These are phyloP conservation scores for Hemiscyllium ocellatum DNA, from an alignment of 2,113 vertebrate genomes.

Conservation along the genomic window DNA sequence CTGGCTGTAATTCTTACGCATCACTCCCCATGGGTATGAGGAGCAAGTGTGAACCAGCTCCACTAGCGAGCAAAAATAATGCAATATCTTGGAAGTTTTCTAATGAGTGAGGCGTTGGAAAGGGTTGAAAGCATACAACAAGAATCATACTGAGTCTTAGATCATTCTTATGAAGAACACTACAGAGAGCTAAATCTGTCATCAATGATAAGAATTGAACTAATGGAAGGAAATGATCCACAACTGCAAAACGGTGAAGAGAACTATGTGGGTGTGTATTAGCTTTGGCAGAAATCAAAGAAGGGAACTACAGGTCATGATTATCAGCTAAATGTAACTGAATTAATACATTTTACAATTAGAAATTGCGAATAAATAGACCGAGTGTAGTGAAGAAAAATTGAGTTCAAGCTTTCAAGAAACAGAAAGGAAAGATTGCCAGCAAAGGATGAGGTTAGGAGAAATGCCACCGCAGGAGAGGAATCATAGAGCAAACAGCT, in stretches of 20 bases:
- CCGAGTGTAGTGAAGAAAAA: neutral
- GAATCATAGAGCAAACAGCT: neutral
- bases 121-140: neutral
- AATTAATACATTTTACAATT: neutral
- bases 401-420: neutral
- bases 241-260: neutral
- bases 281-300: neutral
- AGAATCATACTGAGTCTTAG: neutral
- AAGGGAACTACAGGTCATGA: neutral
- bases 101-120: neutral
- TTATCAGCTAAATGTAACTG: neutral
- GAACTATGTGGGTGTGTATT: neutral
- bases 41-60: neutral
- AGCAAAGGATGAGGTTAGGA: neutral
- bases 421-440: neutral
- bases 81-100: neutral
- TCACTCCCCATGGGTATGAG: neutral
- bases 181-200: neutral
- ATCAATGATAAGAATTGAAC: constrained; percentile 1
- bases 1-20: neutral
- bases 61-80: neutral
- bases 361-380: neutral
- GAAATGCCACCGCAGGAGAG: neutral
- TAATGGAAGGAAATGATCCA: neutral
- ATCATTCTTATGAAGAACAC: neutral